These are phyloP conservation scores for Calameuta idolon DNA, from an alignment of 2,888 invertebrate species.

Conservation along the genomic window DNA sequence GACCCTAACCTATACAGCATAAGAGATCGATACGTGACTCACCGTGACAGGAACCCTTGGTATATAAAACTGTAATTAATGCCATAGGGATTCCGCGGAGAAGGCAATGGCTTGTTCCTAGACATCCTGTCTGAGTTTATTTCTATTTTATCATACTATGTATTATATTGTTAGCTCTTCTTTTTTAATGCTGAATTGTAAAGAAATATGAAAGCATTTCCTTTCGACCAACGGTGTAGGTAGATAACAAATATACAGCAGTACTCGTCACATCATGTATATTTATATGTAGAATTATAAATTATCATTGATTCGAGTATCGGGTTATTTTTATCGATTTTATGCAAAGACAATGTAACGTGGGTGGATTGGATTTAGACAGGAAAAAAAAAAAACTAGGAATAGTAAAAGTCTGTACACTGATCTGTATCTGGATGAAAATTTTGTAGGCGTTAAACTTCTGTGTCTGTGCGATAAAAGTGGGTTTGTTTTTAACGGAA, in stretches of 20 bases:
- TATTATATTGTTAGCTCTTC: background rate
- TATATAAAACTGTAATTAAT: background rate
- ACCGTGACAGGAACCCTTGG: slow-evolving; percentile 32
- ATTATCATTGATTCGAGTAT: background rate
- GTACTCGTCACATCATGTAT: background rate
- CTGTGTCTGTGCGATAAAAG: background rate
- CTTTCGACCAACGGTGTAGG: background rate
- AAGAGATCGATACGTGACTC: slow-evolving; percentile 58
- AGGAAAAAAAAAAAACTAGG: background rate
- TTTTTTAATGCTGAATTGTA: background rate
- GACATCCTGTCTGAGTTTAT: background rate
- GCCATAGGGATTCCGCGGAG: background rate
- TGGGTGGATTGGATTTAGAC: background rate
- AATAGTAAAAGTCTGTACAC: background rate
- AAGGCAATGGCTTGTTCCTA: background rate
- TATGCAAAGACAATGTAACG: background rate
- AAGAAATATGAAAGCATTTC: background rate
- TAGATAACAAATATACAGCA: background rate
- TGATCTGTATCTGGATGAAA: background rate
- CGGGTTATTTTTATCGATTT: background rate
- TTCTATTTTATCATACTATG: background rate
- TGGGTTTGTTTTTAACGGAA: background rate
- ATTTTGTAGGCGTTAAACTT: background rate
- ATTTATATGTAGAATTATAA: background rate
- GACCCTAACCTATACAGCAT: slow-evolving; percentile 37